phyloP scores from a whole-genome alignment of 2,113 vertebrate species.

The Brachypodius melanocephalos region DNA sequence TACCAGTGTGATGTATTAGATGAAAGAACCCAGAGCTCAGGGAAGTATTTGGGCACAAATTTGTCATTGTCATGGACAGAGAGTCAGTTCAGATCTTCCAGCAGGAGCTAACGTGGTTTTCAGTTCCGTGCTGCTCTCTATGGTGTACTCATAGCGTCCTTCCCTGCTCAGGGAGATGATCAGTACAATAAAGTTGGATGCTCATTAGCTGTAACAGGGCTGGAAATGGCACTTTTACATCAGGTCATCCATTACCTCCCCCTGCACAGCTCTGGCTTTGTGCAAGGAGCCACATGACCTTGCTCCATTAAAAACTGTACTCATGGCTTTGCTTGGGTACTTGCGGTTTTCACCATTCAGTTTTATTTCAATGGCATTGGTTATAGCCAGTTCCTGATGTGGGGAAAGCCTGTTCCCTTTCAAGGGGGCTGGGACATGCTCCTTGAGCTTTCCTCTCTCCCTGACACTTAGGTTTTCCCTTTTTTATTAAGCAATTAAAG shows the following conservation, averaged over 20 bases:
- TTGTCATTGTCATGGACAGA: background rate
- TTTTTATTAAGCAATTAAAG: constrained; percentile 22
- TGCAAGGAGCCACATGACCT: background rate
- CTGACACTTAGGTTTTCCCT: background rate
- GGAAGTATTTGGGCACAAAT: background rate
- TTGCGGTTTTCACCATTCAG: background rate
- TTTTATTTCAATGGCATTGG: background rate
- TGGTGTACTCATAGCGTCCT: background rate
- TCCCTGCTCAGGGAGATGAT: background rate
- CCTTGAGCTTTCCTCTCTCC: background rate
- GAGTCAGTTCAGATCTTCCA: constrained; percentile 9
- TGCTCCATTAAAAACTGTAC: background rate
- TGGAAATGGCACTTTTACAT: background rate
- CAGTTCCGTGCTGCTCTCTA: background rate
- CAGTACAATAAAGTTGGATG: constrained; percentile 6
- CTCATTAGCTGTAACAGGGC: background rate
- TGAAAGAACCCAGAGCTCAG: background rate
- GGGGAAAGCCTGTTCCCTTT: background rate
- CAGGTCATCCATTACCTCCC: background rate
- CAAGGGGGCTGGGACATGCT: background rate
- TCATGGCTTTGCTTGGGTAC: background rate
- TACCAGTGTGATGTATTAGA: background rate
- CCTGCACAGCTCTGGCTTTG: background rate
- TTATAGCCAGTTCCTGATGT: background rate
- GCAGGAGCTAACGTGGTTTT: background rate